Conservation (phyloP, 2,113 vertebrate genomes). For the Oryzias javanicus region DNA sequence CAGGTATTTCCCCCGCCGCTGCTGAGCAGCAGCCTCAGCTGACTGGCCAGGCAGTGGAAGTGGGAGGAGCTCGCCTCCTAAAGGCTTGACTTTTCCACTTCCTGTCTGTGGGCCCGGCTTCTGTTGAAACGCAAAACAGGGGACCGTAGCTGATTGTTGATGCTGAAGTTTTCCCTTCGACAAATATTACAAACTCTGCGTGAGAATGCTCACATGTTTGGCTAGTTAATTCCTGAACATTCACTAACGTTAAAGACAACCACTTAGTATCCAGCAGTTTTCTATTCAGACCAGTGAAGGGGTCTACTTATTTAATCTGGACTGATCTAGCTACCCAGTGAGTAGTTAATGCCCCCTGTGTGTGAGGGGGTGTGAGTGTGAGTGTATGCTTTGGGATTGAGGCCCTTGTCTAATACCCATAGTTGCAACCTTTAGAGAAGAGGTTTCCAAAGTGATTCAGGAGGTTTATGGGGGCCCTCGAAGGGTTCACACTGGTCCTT, state of each 20-base stretch:
- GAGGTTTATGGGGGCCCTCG: conserved; percentile 9
- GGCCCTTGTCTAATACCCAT: conserved; percentile 23
- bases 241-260: conserved; percentile 37
- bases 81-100: conserved; percentile 47
- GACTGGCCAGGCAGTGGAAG: conserved; percentile 70
- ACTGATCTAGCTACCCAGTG: conserved; percentile 62
- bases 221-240: conserved; percentile 30
- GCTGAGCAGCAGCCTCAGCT: conserved; percentile 72
- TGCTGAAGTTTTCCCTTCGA: not conserved
- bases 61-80: conserved; percentile 39
- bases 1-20: conserved; percentile 80
- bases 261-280: conserved; percentile 67
- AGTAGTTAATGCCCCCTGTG: conserved; percentile 53
- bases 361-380: conserved; percentile 19
- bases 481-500: conserved; percentile 2
- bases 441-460: conserved; percentile 13
- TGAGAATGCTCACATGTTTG: conserved; percentile 10
- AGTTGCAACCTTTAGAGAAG: conserved; percentile 45
- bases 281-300: conserved; percentile 55
- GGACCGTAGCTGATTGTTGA: not conserved
- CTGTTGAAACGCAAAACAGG: conserved; percentile 10
- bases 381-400: conserved; percentile 11
- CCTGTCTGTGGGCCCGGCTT: conserved; percentile 38
- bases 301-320: conserved; percentile 63
- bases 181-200: conserved; percentile 11